Evolutionary conservation across 2,113 vertebrate species (phyloP).

Genomic region (Cichladusa arquata): DNA sequence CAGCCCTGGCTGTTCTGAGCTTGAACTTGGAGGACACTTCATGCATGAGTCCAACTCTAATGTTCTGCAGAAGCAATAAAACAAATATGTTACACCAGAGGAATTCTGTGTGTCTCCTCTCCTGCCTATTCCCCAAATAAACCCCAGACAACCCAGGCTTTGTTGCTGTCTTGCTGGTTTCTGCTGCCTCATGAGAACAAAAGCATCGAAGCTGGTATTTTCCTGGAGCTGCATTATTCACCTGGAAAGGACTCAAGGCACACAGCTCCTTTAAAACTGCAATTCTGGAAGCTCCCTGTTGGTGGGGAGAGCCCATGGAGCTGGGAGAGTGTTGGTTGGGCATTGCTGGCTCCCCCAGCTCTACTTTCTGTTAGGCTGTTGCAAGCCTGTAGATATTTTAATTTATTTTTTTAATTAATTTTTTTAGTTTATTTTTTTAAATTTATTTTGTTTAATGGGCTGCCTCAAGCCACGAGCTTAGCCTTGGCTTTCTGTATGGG

Average conservation of each 20-base stretch:
- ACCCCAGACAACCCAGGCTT: not conserved
- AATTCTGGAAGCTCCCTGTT: not conserved
- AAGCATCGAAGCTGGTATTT: not conserved
- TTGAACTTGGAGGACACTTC: not conserved
- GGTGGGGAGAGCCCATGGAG: not conserved
- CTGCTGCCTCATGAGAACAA: not conserved
- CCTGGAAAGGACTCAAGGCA: not conserved
- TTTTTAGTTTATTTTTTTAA: not conserved
- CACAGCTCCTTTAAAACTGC: not conserved
- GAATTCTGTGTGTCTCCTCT: not conserved
- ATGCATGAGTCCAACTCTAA: rapidly evolving
- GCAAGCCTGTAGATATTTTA: not conserved
- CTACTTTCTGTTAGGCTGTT: not conserved
- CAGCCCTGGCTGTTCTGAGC: not conserved
- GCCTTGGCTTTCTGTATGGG: not conserved
- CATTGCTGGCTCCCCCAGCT: not conserved
- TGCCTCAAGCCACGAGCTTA: not conserved
- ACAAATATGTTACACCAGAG: not conserved
- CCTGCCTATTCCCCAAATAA: not conserved
- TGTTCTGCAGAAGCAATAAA: not conserved
- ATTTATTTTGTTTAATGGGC: not conserved
- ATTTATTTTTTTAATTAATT: not conserved
- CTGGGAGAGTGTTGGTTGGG: not conserved
- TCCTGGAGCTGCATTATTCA: not conserved
- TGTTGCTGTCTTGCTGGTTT: not conserved